Conservation (phyloP, 2,113 vertebrate species). For the Eonycteris spelaea region DNA sequence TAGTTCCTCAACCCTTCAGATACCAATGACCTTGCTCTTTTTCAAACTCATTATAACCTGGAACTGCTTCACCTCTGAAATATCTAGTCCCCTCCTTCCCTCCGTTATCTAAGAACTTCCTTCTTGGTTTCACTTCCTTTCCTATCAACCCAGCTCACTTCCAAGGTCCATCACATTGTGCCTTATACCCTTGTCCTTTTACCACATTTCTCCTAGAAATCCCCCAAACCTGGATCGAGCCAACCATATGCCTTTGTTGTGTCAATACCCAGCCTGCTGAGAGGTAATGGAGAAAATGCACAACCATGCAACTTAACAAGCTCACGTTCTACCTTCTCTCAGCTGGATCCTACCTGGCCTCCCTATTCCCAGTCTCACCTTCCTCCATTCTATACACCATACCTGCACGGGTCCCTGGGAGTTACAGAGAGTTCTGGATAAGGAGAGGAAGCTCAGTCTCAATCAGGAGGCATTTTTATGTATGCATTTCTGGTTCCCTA, state of each 20-base stretch:
- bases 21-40: not conserved
- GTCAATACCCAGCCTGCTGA: not conserved
- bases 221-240: not conserved
- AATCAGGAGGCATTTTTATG: not conserved
- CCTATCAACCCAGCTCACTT: not conserved
- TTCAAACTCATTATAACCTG: not conserved
- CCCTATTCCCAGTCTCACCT: not conserved
- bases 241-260: not conserved
- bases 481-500: not conserved
- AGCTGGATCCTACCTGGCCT: not conserved
- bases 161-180: not conserved
- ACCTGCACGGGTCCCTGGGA: not conserved
- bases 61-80: slow-evolving; percentile 7
- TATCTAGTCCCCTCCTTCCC: not conserved
- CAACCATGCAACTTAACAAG: not conserved
- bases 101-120: not conserved
- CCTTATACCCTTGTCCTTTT: not conserved
- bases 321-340: not conserved
- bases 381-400: not conserved
- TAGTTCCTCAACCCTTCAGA: not conserved
- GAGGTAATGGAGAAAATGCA: not conserved
- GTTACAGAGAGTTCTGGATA: not conserved
- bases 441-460: not conserved
- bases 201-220: not conserved
- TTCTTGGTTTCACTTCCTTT: not conserved